A percentile compares a stretch with the other conserved stretches of the same genome.
Evolutionary conservation across 2,888 invertebrate genomes (phyloP).

Genomic region (Diaperis boleti): DNA sequence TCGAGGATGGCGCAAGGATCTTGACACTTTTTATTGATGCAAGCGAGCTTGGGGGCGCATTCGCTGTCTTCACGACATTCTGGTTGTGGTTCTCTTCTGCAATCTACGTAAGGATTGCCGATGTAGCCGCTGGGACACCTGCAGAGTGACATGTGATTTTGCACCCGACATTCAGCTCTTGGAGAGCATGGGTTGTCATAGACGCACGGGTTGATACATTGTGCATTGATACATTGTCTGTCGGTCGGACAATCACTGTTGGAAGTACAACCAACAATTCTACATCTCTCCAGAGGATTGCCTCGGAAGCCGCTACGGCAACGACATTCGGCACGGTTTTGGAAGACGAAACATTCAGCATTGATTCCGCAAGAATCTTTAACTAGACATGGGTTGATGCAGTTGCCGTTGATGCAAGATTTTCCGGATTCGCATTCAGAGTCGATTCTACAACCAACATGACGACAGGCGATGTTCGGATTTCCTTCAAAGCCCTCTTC

Average conservation of each 20-base stretch:
- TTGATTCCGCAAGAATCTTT: constrained; percentile 85
- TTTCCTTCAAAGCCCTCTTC: constrained; percentile 87
- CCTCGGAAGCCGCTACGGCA: constrained; percentile 86
- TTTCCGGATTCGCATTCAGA: constrained; percentile 87
- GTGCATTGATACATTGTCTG: constrained; percentile 86
- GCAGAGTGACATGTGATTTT: constrained; percentile 87
- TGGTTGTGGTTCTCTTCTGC: constrained; percentile 77
- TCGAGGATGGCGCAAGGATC: constrained; percentile 83
- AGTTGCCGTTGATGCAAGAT: constrained; percentile 87
- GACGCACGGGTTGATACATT: constrained; percentile 87
- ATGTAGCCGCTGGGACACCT: constrained; percentile 81
- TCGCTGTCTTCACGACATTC: constrained; percentile 87
- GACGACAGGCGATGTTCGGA: constrained; percentile 83
- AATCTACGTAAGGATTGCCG: constrained; percentile 87
- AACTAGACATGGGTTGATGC: constrained; percentile 87
- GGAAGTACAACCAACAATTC: constrained; percentile 84
- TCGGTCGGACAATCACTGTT: constrained; percentile 90
- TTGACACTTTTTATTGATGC: constrained; percentile 84
- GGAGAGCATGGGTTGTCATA: constrained; percentile 82
- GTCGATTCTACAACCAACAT: constrained; percentile 85
- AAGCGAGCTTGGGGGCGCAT: constrained; percentile 83
- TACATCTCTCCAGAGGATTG: constrained; percentile 80
- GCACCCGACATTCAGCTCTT: constrained; percentile 82
- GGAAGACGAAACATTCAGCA: constrained; percentile 83
- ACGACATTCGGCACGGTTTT: constrained; percentile 81